Evolutionary conservation across 2,888 invertebrate species (phyloP), one percentile per base, ranked within the genome.

Genomic region (Coremacera marginata): DNA sequence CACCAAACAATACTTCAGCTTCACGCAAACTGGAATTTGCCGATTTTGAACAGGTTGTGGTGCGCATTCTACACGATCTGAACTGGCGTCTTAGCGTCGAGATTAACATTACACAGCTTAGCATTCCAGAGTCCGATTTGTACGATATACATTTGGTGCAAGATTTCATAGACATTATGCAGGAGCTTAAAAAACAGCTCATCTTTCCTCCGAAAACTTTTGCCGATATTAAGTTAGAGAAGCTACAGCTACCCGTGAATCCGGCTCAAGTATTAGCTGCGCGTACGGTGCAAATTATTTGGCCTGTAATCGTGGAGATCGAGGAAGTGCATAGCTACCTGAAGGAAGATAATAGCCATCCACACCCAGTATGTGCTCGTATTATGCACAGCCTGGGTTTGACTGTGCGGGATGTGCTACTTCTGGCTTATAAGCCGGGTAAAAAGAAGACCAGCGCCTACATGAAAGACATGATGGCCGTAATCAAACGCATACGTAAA

Each of bases 81-180:
- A 80, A 75, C 5, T 83, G 83, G 2, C 84, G 86, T 0, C 77
- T 88, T 34, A 83, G 83, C 62, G 80, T 86, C 4, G 86, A 88
- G 77, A 81, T 88, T 3, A 84, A 85, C 34, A 85, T 87, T 9
- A 88, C 84, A 0, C 86, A 87, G 37, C 78, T 87, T 4, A 85
- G 84, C 70, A 85, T 88, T 70, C 87, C 88, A 11, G 88, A 87
- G 70, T 84, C 84, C 3, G 88, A 88, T 81, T 80, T 88, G 3
- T 85, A 83, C 44, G 86, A 87, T 76, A 86, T 86, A 67, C 84
- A 85, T 62, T 79, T 88, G 3, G 80, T 84, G 11, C 83, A 83
- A 27, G 88, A 88, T 75, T 88, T 88, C 27, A 63, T 84, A n/a
- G 81, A 76, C 5, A 76, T 83, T 0, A 80, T 84, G 9, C 77